Base-by-base conservation (phyloP, 1,140 invertebrate species). In the Bombus impatiens region DNA sequence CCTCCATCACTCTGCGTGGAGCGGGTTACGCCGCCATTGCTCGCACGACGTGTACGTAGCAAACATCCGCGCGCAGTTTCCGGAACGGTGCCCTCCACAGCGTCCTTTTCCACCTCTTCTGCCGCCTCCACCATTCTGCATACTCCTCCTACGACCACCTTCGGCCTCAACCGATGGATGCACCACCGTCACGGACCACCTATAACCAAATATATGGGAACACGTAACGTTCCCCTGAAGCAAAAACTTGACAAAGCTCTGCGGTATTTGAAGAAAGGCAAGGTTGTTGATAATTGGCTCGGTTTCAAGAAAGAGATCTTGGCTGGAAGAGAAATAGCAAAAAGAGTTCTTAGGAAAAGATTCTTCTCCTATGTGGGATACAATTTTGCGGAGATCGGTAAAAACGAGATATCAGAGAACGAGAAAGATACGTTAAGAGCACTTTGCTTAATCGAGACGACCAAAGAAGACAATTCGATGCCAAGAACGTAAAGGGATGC, bases 61-160 rank as follows among this genome's bases (percentile, higher is more conserved):
- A 87, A 92, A 92, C 91, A 92, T 92, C 88, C 87, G 84, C 85
- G 86, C 87, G 86, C 88, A 92, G 91, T 92, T 92, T 92, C 91
- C 90, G 90, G 90, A 91, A 92, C 89, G 89, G 87, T 91, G 87
- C 79, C 62, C 89, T 77, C 65, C 78, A 8, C 78, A 68, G 15
- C 79, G 65, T 74, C 76, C 65, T 87, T 40, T 72, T 76, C 82
- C 80, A 32, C 82, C 86, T 76, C 75, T 82, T 84, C 89, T 53
- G 44, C 72, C 75, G 42, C 84, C 59, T 78, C 68, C 87, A 22
- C 90, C 76, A 76, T 83, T 76, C 59, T 70, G 59, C 77, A 65
- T 74, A 70, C 79, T 84, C 88, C 88, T 90, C 84, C 81, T 83
- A 75, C 82, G 42, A 84, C 71, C 82, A 85, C 86, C 76, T 84